phyloP scores from a whole-genome alignment of 2,888 invertebrate genomes.

The Ryuthela nishihirai region DNA sequence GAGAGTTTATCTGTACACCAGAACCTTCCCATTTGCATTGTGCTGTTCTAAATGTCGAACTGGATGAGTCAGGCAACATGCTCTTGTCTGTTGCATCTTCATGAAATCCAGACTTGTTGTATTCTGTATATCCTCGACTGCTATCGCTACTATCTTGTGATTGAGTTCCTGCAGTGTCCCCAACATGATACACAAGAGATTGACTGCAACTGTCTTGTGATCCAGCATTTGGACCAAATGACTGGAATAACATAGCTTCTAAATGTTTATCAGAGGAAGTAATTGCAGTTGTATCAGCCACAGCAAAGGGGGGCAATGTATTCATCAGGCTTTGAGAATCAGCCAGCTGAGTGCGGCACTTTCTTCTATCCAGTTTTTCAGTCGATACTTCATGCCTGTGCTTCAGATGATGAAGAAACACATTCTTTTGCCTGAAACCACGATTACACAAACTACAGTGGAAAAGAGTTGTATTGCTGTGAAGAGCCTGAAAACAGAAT shows the following conservation, averaged over 20 bases:
- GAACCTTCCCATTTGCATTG: too few species aligned
- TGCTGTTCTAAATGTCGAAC: slow-evolving; percentile 3
- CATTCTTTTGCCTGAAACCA: slow-evolving; percentile 34
- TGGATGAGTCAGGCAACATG: too few species aligned
- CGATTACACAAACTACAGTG: slow-evolving; percentile 31
- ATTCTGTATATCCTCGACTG: too few species aligned
- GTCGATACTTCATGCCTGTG: slow-evolving; percentile 30
- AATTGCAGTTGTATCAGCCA: slow-evolving; percentile 9
- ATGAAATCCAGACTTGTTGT: too few species aligned
- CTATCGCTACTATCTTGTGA: too few species aligned
- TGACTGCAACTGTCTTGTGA: too few species aligned
- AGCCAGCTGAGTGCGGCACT: slow-evolving; percentile 5
- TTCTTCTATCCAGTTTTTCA: slow-evolving; percentile 28
- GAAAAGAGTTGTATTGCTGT: slow-evolving; percentile 21
- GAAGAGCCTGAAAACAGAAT: slow-evolving; percentile 25
- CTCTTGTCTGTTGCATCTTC: too few species aligned
- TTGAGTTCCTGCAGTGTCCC: too few species aligned
- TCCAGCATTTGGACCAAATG: too few species aligned
- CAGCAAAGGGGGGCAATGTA: slow-evolving; percentile 13
- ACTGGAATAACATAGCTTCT: slow-evolving; percentile 16
- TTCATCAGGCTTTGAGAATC: slow-evolving; percentile 16
- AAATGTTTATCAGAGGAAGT: slow-evolving; percentile 17
- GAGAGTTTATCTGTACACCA: too few species aligned
- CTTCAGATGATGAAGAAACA: slow-evolving; percentile 29
- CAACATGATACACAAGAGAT: too few species aligned